Evolutionary conservation across 2,888 invertebrate species (phyloP), one percentile per base, ranked within the genome.

Genomic region (Lasioglossum villosulum): DNA sequence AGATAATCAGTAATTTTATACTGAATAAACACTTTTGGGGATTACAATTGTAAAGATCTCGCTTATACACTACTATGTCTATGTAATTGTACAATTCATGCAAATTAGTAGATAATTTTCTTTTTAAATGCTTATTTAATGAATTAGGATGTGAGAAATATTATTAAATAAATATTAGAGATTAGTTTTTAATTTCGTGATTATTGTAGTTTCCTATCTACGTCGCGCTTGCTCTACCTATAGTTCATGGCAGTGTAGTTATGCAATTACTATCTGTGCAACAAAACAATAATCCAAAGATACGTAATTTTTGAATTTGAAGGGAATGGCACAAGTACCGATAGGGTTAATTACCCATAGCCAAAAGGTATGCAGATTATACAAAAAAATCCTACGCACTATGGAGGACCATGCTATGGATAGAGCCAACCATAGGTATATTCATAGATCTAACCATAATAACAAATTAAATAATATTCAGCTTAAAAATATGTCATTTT

Each of bases 341-440:
- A 88, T 92, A 10, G 94, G 94, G 68, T 82, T 96, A n/a, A 71
- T 95, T 74, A 93, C 97, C 56, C 98, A 98, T 94, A 95, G 97
- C 76, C 96, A 97, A 93, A 97, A 96, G 95, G 97, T 98, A 74
- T 97, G 98, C 93, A 97, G 96, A 91, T 96, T 98, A 78, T 98
- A 98, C 92, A 98, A 98, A 95, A 96, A 96, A 88, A 96, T 97
- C 79, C 91, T 97, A 75, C 96, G 98, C 71, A 97, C 97, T 95
- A 92, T 97, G 86, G 97, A 97, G 56, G 3, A 56, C 2, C 4
- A 10, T 56, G n/a, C 8, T 56, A 23, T n/a, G 23, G 56, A 56
- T 2, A 10, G 23, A 1, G n/a, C 56, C 10, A 56, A 56, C n/a
- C n/a, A 10, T n/a, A 95, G 95, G 94, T 91, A 88, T 56, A 59